A percentile compares a stretch with the other conserved stretches of the same genome.
These are phyloP conservation scores for Willowsia nigromaculata DNA, from an alignment of 2,888 invertebrate genomes.

Conservation along the genomic window DNA sequence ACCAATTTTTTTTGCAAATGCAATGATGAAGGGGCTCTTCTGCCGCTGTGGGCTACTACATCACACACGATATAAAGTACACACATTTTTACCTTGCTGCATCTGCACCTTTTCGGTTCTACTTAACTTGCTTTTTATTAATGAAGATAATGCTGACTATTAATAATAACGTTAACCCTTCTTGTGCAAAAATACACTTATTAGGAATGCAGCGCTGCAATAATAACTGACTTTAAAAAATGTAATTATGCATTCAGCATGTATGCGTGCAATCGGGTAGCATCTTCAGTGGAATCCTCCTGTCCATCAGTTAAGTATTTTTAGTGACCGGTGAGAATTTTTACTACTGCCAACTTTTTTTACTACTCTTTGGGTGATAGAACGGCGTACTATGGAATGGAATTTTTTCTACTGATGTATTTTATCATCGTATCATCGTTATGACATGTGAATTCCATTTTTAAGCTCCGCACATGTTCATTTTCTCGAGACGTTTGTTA, in stretches of 20 bases:
- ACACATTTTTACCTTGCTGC: background rate
- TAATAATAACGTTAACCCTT: conserved; percentile 38
- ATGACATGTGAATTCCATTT: conserved; percentile 27
- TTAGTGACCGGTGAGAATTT: background rate
- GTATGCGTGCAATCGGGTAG: conserved; percentile 2
- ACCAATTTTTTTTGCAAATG: conserved; percentile 56
- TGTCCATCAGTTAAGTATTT: background rate
- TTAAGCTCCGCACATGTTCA: conserved; percentile 52
- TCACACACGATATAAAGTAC: background rate
- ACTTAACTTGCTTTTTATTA: conserved; percentile 55
- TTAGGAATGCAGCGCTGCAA: conserved; percentile 9
- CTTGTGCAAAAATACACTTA: conserved; percentile 19
- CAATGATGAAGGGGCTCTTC: conserved; percentile 65
- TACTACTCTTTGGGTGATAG: background rate
- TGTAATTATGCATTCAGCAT: background rate
- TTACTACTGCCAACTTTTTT: background rate
- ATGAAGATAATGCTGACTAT: conserved; percentile 42
- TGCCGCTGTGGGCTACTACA: conserved; percentile 64
- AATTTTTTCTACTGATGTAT: conserved; percentile 13
- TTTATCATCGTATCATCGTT: conserved; percentile 15
- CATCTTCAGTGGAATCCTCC: background rate
- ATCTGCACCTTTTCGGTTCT: conserved; percentile 1
- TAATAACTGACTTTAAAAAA: background rate
- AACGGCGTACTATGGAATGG: background rate
- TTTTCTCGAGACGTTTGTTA: background rate